Evolutionary conservation across 2,888 invertebrate genomes (phyloP).

Genomic region (Agrochola circellaris): DNA sequence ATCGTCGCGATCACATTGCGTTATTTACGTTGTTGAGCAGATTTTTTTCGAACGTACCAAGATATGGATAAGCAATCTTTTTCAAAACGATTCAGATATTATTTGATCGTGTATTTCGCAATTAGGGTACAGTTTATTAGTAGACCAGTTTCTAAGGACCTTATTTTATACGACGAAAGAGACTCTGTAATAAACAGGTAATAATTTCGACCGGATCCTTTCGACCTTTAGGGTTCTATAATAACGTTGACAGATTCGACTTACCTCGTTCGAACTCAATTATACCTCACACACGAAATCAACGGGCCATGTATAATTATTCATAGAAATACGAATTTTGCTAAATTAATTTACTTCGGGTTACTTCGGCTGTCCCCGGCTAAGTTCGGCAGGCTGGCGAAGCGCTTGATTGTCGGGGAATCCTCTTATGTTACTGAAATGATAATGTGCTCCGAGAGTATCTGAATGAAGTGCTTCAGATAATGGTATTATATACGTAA

Average conservation of each 20-base stretch:
- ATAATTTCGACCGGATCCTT: slow-evolving; percentile 22
- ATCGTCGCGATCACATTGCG: no score
- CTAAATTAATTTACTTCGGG: slow-evolving; percentile 73
- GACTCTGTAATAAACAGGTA: neutral
- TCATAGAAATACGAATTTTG: slow-evolving; percentile 71
- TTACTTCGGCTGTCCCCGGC: slow-evolving; percentile 58
- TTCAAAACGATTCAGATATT: no score
- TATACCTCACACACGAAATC: slow-evolving; percentile 63
- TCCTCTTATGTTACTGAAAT: slow-evolving; percentile 64
- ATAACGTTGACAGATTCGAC: slow-evolving; percentile 62
- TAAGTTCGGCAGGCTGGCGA: slow-evolving; percentile 56
- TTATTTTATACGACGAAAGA: neutral
- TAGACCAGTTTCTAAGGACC: neutral
- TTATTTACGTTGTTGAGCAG: no score
- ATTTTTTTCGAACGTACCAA: no score
- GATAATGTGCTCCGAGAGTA: slow-evolving; percentile 48
- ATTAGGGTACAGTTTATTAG: neutral
- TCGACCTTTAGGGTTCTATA: slow-evolving; percentile 28
- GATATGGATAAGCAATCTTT: no score
- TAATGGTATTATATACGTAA: slow-evolving; percentile 51
- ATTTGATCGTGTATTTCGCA: no score
- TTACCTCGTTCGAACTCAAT: slow-evolving; percentile 65
- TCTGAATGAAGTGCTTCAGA: slow-evolving; percentile 47
- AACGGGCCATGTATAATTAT: slow-evolving; percentile 66
- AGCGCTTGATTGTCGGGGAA: slow-evolving; percentile 62